phyloP scores from a whole-genome alignment of 2,888 invertebrate species.

The Cyrtodaria siliqua region DNA sequence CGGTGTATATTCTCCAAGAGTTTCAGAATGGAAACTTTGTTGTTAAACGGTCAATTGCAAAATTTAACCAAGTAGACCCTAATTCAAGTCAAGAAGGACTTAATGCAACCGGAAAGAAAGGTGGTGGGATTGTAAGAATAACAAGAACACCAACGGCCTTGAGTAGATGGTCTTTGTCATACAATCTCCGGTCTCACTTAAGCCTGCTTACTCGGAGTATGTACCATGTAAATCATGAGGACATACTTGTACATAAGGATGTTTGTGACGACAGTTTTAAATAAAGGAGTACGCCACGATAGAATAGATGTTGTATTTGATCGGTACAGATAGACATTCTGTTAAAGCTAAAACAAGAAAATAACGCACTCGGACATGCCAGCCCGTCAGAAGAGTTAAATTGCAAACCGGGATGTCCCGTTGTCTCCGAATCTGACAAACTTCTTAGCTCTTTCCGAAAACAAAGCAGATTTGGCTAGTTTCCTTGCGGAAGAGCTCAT shows the following conservation, averaged over 20 bases:
- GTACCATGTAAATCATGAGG: background rate
- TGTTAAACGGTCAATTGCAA: background rate
- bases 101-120: background rate
- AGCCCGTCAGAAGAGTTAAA: constrained; percentile 5
- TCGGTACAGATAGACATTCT: background rate
- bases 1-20: constrained; percentile 1
- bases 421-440: constrained; percentile 8
- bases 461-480: constrained; percentile 13
- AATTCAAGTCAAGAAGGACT: background rate
- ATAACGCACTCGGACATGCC: background rate
- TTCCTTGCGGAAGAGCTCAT: constrained; percentile 7
- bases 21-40: constrained; percentile 4
- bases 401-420: constrained; percentile 8
- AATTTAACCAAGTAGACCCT: constrained; percentile 2
- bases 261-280: too few relatives aligned
- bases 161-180: constrained; percentile 7
- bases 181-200: constrained; percentile 9
- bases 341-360: background rate
- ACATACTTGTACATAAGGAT: too few relatives aligned
- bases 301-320: constrained; percentile 8
- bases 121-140: background rate
- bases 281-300: too few relatives aligned
- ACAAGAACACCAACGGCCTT: background rate
- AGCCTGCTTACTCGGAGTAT: background rate
- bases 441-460: constrained; percentile 2